A percentile compares a stretch with the other conserved stretches of the same genome.
These are phyloP conservation scores for Calosoma granatense DNA, from an alignment of 1,140 invertebrate species.

Conservation along the genomic window DNA sequence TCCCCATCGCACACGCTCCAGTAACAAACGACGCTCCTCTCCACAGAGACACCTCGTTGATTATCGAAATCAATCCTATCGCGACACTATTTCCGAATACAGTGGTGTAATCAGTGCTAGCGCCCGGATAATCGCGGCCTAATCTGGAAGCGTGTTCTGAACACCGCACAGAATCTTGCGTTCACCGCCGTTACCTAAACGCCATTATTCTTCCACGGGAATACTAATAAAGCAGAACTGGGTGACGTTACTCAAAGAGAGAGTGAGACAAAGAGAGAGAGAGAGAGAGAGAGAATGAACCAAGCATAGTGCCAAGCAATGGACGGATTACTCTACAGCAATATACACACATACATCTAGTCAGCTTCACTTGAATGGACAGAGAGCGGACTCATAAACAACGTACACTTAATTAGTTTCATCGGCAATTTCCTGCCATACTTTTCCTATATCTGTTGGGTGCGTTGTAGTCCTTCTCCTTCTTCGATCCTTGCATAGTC, in stretches of 20 bases:
- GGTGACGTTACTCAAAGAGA: not conserved
- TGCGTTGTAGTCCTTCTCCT: not conserved
- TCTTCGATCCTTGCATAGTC: not conserved
- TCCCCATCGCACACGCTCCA: no score
- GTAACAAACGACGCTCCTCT: not conserved
- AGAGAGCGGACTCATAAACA: slow-evolving; percentile 16
- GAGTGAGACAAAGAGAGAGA: no score
- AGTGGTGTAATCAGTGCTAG: not conserved
- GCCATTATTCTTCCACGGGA: not conserved
- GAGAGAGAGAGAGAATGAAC: no score
- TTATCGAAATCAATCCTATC: not conserved
- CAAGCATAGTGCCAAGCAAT: no score
- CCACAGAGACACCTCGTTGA: not conserved
- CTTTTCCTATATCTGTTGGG: slow-evolving; percentile 14
- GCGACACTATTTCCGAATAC: not conserved
- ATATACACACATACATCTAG: not conserved
- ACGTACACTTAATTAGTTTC: slow-evolving; percentile 22
- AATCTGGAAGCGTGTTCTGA: not conserved
- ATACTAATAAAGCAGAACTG: not conserved
- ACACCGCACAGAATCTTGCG: not conserved
- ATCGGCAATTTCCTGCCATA: slow-evolving; percentile 17
- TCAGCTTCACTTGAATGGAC: no score
- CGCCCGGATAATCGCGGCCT: not conserved
- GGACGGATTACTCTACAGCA: no score
- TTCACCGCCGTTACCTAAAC: not conserved